A percentile compares a stretch with the other conserved stretches of the same genome.
These are phyloP conservation scores for Chlorodrepanis virens DNA, from an alignment of 2,113 vertebrate species.

Conservation along the genomic window DNA sequence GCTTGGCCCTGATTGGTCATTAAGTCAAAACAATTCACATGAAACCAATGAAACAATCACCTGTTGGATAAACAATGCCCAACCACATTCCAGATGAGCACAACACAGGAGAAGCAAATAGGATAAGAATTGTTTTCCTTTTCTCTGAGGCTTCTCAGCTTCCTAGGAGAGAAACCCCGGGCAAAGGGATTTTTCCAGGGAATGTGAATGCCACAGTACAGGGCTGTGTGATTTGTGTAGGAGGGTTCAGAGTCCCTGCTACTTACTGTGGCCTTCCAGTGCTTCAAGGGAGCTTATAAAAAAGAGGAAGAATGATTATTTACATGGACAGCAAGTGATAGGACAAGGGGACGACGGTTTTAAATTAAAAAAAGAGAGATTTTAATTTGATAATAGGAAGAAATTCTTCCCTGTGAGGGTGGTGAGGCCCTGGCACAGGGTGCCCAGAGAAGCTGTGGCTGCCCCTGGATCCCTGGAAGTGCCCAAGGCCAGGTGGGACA, in stretches of 20 bases:
- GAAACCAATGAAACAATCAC: no score
- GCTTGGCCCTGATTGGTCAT: no score
- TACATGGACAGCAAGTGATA: background rate
- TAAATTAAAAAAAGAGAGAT: background rate
- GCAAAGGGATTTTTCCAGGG: no score
- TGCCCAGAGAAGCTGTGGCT: background rate
- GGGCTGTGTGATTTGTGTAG: background rate
- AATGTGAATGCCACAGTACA: no score
- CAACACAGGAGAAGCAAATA: no score
- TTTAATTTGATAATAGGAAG: background rate
- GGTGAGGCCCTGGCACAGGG: accelerated
- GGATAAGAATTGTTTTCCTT: no score
- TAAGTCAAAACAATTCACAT: no score
- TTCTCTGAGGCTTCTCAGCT: no score
- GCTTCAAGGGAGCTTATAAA: background rate
- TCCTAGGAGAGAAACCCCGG: no score
- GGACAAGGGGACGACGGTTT: background rate
- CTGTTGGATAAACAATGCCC: no score
- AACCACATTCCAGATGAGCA: no score
- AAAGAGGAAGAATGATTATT: background rate
- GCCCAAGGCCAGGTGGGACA: accelerated
- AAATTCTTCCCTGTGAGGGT: background rate
- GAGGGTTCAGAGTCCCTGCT: background rate
- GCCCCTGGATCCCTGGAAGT: background rate
- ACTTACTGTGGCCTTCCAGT: background rate